Evolutionary conservation across 2,113 vertebrate species (phyloP).

Genomic region (Corapipo altera): DNA sequence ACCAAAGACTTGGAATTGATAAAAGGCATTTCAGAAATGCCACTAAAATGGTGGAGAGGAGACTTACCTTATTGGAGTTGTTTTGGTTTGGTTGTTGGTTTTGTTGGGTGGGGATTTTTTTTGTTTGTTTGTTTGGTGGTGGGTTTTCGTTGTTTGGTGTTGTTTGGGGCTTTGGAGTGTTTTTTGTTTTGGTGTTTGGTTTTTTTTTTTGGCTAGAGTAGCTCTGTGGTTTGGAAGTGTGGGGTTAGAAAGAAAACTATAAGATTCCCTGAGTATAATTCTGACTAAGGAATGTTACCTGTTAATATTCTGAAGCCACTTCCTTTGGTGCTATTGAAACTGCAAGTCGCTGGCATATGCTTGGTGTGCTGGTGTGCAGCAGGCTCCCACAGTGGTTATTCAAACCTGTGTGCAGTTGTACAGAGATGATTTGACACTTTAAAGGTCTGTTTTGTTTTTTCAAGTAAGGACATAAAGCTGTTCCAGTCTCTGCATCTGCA

Average conservation of each 20-base stretch:
- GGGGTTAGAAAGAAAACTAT: background rate
- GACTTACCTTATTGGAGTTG: background rate
- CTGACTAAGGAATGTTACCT: background rate
- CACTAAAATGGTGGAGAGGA: background rate
- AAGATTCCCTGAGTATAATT: background rate
- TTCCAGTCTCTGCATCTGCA: background rate
- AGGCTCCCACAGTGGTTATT: background rate
- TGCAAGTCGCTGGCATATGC: background rate
- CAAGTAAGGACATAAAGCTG: background rate
- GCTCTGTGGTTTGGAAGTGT: background rate
- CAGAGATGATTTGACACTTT: background rate
- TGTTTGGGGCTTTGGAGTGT: background rate
- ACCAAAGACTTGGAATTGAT: background rate
- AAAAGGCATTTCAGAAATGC: background rate
- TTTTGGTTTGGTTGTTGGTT: background rate
- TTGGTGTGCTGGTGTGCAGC: background rate
- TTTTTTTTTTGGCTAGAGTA: background rate
- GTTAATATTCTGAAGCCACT: background rate
- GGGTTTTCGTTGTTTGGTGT: background rate
- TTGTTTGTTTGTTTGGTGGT: background rate
- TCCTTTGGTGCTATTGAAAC: background rate
- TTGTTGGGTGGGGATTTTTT: background rate
- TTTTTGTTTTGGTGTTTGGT: background rate
- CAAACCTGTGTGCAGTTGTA: fast-evolving
- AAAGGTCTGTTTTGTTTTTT: background rate